Evolutionary conservation across 2,888 invertebrate species (phyloP), one percentile per base, ranked within the genome.

Genomic region (Neria commutata): DNA sequence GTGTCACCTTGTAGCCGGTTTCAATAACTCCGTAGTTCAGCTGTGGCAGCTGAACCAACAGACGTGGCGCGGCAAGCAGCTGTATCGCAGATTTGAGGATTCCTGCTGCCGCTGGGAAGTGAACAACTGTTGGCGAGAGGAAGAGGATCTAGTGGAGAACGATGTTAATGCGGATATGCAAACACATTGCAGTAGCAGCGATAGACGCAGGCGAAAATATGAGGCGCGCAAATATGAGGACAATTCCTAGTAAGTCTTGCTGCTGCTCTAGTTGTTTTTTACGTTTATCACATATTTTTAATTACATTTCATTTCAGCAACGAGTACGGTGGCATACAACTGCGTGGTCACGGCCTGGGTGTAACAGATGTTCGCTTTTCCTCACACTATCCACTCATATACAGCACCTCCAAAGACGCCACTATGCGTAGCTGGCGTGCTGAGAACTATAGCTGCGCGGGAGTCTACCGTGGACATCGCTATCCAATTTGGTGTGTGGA

Each of bases 401-500:
- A 93, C 33, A 81, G 79, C 3, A 87, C 87, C 1, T 90, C 91
- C 2, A 89, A 90, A 74, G 95, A 95, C 80, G 86, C 85, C 65
- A 89, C 90, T 40, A 86, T 92, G 86, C 84, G 91, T 65, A 88
- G 88, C 4, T 93, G 92, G 92, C 85, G 86, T 67, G 84, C 90
- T 2, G 83, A 84, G n/a, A 76, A 67, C 46, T 88, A 88, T 66
- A 85, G 86, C 5, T 91, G 91, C 76, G 87, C 88, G 14, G 87
- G 88, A 40, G 69, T 77, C 1, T 80, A 76, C 60, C 86, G 89
- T 70, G 96, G 95, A 26, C 96, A 97, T 81, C 89, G 88, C 74
- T 91, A 92, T 74, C 92, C 95, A 1, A 89, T 97, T 66, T 96
- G 95, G 92, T 92, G 92, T 77, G 85, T 95, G 78, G 91, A 91